A percentile compares a stretch with the other conserved stretches of the same genome.
These are phyloP conservation scores for Triplophysa yarkandensis DNA, from an alignment of 2,797 vertebrate species.

Conservation along the genomic window DNA sequence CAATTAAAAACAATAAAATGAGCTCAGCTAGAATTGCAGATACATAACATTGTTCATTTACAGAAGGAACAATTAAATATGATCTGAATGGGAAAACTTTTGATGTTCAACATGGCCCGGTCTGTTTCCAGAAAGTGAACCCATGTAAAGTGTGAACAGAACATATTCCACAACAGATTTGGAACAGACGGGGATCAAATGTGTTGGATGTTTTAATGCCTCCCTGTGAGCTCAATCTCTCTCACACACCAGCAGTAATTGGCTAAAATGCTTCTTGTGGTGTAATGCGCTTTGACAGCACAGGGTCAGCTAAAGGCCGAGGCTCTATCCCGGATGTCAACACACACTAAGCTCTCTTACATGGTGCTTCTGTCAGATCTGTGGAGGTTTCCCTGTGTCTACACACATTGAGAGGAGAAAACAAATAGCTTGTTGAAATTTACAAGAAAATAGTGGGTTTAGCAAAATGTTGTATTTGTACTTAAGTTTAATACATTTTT, in stretches of 20 bases:
- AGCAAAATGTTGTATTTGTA: background rate
- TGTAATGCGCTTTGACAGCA: constrained; percentile 75
- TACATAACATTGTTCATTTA: too few relatives aligned
- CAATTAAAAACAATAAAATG: constrained; percentile 79
- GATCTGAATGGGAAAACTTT: too few relatives aligned
- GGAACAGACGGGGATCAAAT: constrained; percentile 34
- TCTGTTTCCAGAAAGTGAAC: background rate
- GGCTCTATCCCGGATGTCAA: constrained; percentile 69
- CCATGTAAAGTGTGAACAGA: background rate
- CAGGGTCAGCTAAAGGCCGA: constrained; percentile 76
- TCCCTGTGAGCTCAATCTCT: constrained; percentile 47
- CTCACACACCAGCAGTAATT: constrained; percentile 71
- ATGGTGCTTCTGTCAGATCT: constrained; percentile 2
- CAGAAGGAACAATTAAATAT: too few relatives aligned
- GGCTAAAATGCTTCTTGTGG: constrained; percentile 69
- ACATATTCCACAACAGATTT: constrained; percentile 3
- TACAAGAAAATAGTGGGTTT: too few relatives aligned
- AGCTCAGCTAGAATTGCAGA: constrained; percentile 59
- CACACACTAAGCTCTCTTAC: constrained; percentile 50
- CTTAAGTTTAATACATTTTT: background rate
- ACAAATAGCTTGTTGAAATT: background rate
- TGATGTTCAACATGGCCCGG: background rate
- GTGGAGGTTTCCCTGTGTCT: background rate
- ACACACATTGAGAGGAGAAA: constrained; percentile 14
- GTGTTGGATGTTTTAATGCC: constrained; percentile 50